phyloP scores from a whole-genome alignment of 2,797 vertebrate genomes.

The Cyclura pinguis region DNA sequence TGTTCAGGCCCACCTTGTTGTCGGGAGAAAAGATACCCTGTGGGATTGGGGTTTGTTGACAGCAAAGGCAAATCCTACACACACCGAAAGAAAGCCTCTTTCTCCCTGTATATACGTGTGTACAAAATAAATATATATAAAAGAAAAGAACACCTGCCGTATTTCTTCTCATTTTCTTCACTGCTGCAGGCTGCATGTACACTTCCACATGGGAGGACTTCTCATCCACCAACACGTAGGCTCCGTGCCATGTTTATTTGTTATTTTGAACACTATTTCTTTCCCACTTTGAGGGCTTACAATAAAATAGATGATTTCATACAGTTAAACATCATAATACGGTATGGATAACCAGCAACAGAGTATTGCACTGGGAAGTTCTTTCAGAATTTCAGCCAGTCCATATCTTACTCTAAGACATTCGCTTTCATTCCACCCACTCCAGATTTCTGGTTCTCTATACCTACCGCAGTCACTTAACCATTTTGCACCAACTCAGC shows the following conservation, averaged over 20 bases:
- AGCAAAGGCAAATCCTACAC: neutral
- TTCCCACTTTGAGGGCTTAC: no score
- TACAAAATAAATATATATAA: neutral
- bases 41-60: neutral
- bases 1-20: constrained; percentile 6
- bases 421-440: no score
- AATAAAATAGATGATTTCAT: neutral
- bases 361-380: neutral
- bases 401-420: no score
- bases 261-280: neutral
- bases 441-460: neutral
- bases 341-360: neutral
- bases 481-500: neutral
- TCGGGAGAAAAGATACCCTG: neutral
- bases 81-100: neutral
- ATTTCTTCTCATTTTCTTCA: neutral
- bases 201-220: neutral
- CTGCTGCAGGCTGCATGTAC: neutral
- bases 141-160: neutral
- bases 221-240: neutral
- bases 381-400: neutral
- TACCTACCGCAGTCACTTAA: neutral
- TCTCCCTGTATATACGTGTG: neutral
- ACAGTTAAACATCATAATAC: neutral
- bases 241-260: neutral